Percentiles rank a stretch among this genome's conserved stretches.
phyloP scores from a whole-genome alignment of 2,797 vertebrate genomes.

The Myiotriccus ornatus region DNA sequence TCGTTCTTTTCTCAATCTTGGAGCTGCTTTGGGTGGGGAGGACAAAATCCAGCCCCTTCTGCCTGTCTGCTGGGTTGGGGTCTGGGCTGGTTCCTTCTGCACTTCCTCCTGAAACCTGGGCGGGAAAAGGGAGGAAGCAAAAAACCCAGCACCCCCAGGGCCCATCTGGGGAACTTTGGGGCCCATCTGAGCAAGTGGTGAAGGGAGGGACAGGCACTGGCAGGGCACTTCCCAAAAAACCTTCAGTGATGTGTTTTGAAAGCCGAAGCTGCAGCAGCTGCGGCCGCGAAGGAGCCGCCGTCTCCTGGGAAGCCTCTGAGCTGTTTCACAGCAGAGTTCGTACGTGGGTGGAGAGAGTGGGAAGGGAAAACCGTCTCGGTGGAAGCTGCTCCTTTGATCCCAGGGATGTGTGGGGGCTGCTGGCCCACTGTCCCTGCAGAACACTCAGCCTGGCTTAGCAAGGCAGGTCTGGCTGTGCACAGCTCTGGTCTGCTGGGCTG shows the following conservation, averaged over 20 bases:
- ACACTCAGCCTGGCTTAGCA: not conserved
- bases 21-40: not conserved
- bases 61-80: rapidly evolving
- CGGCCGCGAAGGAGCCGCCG: not conserved
- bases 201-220: not conserved
- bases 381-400: not conserved
- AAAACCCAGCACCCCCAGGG: rapidly evolving
- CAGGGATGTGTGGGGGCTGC: not conserved
- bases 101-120: rapidly evolving
- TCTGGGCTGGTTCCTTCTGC: not conserved
- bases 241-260: not conserved
- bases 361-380: not conserved
- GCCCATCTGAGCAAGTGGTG: rapidly evolving
- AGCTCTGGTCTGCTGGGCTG: not conserved
- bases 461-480: not conserved
- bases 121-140: no score
- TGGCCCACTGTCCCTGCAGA: not conserved
- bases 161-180: rapidly evolving
- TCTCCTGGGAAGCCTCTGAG: not conserved
- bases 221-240: not conserved
- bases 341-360: not conserved
- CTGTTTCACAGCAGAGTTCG: not conserved
- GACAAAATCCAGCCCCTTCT: not conserved
- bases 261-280: not conserved
- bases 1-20: not conserved